Evolutionary conservation across 2,888 invertebrate species (phyloP).

Genomic region (Palloptera scutellata): DNA sequence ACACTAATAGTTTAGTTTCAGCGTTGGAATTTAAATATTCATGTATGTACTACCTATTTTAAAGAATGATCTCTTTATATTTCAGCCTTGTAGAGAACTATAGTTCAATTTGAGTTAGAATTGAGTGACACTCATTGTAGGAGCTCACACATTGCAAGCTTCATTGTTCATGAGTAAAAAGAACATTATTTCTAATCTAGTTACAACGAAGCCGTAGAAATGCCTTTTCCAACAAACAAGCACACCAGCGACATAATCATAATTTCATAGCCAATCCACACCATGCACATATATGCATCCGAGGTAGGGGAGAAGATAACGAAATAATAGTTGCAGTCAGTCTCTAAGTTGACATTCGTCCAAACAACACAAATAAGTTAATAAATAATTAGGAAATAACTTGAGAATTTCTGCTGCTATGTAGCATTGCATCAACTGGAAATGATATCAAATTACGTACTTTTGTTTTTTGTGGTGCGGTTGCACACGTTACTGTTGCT

Average conservation of each 20-base stretch:
- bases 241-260: no score
- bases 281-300: neutral
- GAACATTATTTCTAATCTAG: slow-evolving; percentile 6
- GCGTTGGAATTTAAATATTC: no score
- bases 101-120: no score
- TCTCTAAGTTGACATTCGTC: neutral
- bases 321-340: neutral
- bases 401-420: slow-evolving; percentile 35
- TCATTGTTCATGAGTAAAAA: slow-evolving; percentile 22
- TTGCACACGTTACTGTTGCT: slow-evolving; percentile 42
- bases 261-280: no score
- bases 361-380: slow-evolving; percentile 48
- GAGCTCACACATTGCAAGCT: slow-evolving; percentile 9
- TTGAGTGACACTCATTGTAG: no score
- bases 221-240: neutral
- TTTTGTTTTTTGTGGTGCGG: slow-evolving; percentile 34
- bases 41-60: no score
- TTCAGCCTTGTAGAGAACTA: no score
- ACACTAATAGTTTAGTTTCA: no score
- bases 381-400: slow-evolving; percentile 54
- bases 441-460: slow-evolving; percentile 1
- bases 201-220: slow-evolving; percentile 17
- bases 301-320: neutral
- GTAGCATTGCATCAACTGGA: no score
- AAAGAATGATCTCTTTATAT: no score